A percentile compares a stretch with the other conserved stretches of the same genome.
Conservation (phyloP, 1,140 invertebrate species). For the Drosophila busckii region DNA sequence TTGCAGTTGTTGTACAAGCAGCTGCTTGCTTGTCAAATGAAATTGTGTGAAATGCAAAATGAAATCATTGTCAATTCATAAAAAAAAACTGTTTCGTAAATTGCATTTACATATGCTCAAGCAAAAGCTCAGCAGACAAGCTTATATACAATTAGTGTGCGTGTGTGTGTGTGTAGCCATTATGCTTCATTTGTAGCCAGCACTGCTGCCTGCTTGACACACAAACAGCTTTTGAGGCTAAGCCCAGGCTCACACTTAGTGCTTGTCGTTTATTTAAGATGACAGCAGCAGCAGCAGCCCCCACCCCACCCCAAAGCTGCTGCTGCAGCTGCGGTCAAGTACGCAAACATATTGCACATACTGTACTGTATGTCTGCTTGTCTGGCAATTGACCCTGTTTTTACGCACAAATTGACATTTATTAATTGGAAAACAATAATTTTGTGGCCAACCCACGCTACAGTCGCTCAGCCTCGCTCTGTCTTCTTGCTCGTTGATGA, state of each 20-base stretch:
- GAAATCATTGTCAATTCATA: constrained; percentile 77
- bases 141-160: constrained; percentile 16
- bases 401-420: constrained; percentile 68
- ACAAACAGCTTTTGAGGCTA: constrained; percentile 36
- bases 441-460: constrained; percentile 43
- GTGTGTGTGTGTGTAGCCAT: constrained; percentile 35
- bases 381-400: constrained; percentile 51
- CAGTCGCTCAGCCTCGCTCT: background rate
- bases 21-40: constrained; percentile 38
- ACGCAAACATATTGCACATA: constrained; percentile 62
- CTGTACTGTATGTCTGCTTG: constrained; percentile 16
- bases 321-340: constrained; percentile 51
- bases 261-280: constrained; percentile 77
- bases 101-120: constrained; percentile 72
- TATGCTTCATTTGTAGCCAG: constrained; percentile 68
- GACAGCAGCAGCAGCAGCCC: constrained; percentile 47
- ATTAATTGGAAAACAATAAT: constrained; percentile 78
- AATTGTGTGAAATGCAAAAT: constrained; percentile 62
- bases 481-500: constrained; percentile 36
- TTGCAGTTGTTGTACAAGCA: no score
- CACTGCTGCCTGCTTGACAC: constrained; percentile 59
- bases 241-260: constrained; percentile 53
- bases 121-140: constrained; percentile 8
- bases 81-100: constrained; percentile 73
- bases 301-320: background rate